phyloP scores from a whole-genome alignment of 2,113 vertebrate genomes.

The Hipposideros armiger region DNA sequence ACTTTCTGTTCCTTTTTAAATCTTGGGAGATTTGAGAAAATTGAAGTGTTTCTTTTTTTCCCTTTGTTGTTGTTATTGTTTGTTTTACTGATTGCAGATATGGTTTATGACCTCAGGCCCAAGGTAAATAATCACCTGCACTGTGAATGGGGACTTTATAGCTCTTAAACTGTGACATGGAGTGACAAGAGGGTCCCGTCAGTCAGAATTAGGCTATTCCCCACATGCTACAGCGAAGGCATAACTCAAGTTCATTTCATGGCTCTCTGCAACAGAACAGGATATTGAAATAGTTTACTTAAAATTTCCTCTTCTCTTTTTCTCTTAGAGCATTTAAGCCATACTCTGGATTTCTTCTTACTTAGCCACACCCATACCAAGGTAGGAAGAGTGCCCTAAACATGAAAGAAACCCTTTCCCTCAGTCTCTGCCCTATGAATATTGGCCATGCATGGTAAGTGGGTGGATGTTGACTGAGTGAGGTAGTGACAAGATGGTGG shows the following conservation, averaged over 20 bases:
- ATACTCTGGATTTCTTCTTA: background rate
- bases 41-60: constrained; percentile 59
- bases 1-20: constrained; percentile 79
- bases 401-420: background rate
- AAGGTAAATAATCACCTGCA: constrained; percentile 58
- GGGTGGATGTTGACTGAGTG: background rate
- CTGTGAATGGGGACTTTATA: constrained; percentile 45
- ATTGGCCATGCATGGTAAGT: background rate
- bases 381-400: background rate
- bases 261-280: background rate
- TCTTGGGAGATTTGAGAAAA: constrained; percentile 82
- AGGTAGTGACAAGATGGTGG: background rate
- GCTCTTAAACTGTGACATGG: constrained; percentile 18
- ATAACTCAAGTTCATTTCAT: constrained; percentile 27
- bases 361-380: background rate
- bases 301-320: background rate
- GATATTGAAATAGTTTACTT: background rate
- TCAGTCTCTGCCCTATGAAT: background rate
- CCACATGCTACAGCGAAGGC: constrained; percentile 10
- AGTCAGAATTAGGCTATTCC: background rate
- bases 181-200: constrained; percentile 69
- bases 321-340: background rate
- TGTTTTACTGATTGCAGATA: constrained; percentile 81
- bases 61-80: constrained; percentile 32
- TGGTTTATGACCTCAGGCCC: constrained; percentile 72